Conservation (phyloP, 2,113 vertebrate genomes). For the Hippocampus guttulatus region DNA sequence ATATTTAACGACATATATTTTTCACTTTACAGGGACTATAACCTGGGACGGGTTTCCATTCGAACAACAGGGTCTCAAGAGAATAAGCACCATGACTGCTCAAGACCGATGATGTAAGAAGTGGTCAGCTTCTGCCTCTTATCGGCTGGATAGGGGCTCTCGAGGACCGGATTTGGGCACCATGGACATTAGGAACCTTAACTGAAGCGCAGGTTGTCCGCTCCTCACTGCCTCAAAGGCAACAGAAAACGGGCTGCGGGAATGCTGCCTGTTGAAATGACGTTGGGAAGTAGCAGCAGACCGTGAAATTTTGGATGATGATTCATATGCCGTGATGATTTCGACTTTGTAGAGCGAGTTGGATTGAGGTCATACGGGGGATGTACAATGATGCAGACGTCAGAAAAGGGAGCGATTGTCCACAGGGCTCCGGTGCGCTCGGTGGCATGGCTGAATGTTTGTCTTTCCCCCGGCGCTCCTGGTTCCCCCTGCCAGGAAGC, state of each 20-base stretch:
- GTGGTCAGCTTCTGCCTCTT: conserved; percentile 38
- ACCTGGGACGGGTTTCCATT: no score
- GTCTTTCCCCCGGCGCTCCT: conserved; percentile 32
- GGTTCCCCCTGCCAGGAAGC: conserved; percentile 25
- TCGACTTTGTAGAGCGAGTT: neutral
- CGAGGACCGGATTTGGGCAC: no score
- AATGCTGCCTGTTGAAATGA: conserved; percentile 26
- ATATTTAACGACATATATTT: no score
- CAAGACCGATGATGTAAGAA: conserved; percentile 32
- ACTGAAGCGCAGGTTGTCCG: conserved; percentile 47
- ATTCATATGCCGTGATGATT: neutral
- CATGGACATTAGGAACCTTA: conserved; percentile 52
- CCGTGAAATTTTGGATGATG: neutral
- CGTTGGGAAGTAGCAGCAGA: neutral
- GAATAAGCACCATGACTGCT: neutral
- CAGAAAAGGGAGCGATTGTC: conserved; percentile 16
- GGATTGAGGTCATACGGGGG: neutral
- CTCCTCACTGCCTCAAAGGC: conserved; percentile 53
- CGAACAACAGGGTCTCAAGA: neutral
- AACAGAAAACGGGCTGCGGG: conserved; percentile 16
- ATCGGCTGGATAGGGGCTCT: conserved; percentile 25
- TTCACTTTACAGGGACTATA: no score
- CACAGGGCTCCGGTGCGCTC: conserved; percentile 16
- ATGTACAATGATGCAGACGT: conserved; percentile 25
- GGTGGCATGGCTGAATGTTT: conserved; percentile 34